Evolutionary conservation across 2,113 vertebrate species (phyloP).

Genomic region (Seriola quinqueradiata): DNA sequence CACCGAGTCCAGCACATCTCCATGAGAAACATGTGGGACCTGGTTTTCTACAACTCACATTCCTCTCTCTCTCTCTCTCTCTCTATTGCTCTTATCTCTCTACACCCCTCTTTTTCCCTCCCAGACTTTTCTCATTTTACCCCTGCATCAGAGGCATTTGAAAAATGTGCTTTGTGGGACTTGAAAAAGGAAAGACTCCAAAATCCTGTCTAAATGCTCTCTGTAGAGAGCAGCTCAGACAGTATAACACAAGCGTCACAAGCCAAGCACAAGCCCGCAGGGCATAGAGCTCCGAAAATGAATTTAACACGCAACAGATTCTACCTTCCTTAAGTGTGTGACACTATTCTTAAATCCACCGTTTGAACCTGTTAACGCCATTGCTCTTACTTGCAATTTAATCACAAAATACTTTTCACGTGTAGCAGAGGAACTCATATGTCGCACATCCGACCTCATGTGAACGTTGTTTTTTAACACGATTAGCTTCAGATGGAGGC

Average conservation of each 20-base stretch:
- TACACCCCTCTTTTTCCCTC: conserved; percentile 19
- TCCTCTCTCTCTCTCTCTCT: conserved; percentile 5
- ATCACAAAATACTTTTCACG: background rate
- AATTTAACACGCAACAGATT: conserved; percentile 13
- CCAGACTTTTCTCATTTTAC: conserved; percentile 64
- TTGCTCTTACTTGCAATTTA: background rate
- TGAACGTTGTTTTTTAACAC: background rate
- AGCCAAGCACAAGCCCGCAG: conserved; percentile 20
- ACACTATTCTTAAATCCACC: background rate
- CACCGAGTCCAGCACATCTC: conserved; percentile 31
- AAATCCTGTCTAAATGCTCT: conserved; percentile 42
- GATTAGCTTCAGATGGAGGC: background rate
- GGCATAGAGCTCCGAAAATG: conserved; percentile 4
- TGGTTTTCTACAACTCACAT: conserved; percentile 1
- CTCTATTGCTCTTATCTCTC: conserved; percentile 18
- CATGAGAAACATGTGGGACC: conserved; percentile 57
- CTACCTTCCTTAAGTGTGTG: conserved; percentile 8
- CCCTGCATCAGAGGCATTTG: conserved; percentile 61
- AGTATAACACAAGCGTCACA: conserved; percentile 24
- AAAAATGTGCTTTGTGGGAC: conserved; percentile 73
- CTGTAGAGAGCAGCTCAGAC: conserved; percentile 51
- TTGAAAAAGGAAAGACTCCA: conserved; percentile 54
- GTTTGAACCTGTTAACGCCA: background rate
- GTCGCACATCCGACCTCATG: background rate
- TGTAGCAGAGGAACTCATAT: background rate